These are phyloP conservation scores for Nylanderia fulva DNA, from an alignment of 1,140 invertebrate genomes.

Conservation along the genomic window DNA sequence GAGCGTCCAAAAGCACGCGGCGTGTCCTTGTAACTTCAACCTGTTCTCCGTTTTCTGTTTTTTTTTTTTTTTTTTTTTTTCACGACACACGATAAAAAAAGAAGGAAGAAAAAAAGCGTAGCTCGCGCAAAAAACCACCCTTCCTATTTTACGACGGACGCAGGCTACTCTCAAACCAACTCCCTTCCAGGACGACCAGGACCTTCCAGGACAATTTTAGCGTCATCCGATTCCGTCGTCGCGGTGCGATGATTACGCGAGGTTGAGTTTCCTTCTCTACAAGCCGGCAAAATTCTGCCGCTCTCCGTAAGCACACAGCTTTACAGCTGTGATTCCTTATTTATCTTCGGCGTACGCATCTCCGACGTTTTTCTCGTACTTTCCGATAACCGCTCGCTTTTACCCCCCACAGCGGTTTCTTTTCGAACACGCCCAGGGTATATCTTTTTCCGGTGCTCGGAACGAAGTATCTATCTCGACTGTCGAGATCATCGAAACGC, in stretches of 20 bases:
- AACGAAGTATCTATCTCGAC: constrained; percentile 57
- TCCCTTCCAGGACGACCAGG: constrained; percentile 48
- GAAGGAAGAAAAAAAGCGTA: neutral
- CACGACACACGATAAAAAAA: neutral
- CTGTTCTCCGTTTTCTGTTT: neutral
- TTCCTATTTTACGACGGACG: constrained; percentile 47
- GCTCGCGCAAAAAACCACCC: neutral
- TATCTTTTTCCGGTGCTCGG: constrained; percentile 52
- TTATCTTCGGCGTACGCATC: constrained; percentile 61
- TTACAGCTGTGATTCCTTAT: constrained; percentile 73
- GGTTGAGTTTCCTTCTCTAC: constrained; percentile 75
- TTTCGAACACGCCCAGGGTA: neutral
- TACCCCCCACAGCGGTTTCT: neutral
- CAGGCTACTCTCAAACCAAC: constrained; percentile 22
- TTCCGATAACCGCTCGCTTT: constrained; percentile 19
- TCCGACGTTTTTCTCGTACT: neutral
- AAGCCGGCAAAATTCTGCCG: constrained; percentile 65
- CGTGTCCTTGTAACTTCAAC: constrained; percentile 11
- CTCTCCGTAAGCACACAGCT: constrained; percentile 31
- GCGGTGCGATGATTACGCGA: constrained; percentile 70
- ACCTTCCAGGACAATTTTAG: constrained; percentile 80
- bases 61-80: no score
- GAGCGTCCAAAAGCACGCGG: constrained; percentile 10
- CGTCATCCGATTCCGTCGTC: constrained; percentile 78
- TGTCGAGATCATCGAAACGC: constrained; percentile 52